Evolutionary conservation across 2,888 invertebrate genomes (phyloP).

Genomic region (Himalopsyche japonica): DNA sequence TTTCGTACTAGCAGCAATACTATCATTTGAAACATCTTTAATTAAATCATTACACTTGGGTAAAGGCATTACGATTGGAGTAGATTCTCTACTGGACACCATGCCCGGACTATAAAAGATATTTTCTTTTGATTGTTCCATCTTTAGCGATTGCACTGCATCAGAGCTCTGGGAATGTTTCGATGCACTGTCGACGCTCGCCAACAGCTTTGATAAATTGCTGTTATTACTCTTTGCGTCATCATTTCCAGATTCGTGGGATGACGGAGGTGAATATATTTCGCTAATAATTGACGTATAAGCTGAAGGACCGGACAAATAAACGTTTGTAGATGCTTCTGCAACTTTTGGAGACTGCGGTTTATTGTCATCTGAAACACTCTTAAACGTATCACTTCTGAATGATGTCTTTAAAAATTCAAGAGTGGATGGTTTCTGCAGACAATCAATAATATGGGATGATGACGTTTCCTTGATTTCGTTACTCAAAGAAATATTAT

Average conservation of each 20-base stretch:
- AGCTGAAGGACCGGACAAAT: not conserved
- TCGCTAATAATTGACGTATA: not conserved
- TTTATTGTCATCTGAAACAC: not conserved
- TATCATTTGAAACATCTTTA: not conserved
- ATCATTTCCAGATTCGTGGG: not conserved
- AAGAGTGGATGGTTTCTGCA: not conserved
- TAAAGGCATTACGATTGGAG: constrained; percentile 8
- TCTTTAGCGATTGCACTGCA: not conserved
- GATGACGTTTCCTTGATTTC: not conserved
- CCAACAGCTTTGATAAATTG: not conserved
- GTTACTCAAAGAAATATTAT: not conserved
- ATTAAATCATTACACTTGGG: not conserved
- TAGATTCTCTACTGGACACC: constrained; percentile 28
- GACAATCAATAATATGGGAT: not conserved
- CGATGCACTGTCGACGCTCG: not conserved
- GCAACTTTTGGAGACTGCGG: not conserved
- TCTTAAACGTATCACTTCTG: not conserved
- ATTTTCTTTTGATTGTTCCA: not conserved
- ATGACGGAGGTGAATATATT: not conserved
- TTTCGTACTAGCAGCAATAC: not conserved
- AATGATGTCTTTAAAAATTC: not conserved
- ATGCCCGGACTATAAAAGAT: constrained; percentile 32
- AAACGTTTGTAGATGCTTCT: not conserved
- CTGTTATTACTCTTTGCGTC: not conserved
- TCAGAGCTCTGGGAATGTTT: not conserved